Evolutionary conservation across 2,888 invertebrate species (phyloP).

Genomic region (Machimus atricapillus): DNA sequence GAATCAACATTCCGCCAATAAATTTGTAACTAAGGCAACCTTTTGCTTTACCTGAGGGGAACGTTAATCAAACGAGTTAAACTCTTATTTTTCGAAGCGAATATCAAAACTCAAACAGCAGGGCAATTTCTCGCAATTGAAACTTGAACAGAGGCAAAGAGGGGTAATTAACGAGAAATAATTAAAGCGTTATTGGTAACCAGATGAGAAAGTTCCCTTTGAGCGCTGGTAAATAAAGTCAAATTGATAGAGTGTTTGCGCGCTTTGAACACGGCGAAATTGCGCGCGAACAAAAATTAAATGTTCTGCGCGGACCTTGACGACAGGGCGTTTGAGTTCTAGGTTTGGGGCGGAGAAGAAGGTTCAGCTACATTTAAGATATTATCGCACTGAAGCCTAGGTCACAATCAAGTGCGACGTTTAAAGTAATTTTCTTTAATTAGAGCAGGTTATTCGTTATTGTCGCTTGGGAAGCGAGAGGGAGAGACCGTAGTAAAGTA

Average conservation of each 20-base stretch:
- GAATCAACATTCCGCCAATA: neutral
- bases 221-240: neutral
- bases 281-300: neutral
- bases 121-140: neutral
- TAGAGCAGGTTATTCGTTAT: neutral
- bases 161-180: neutral
- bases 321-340: neutral
- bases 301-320: neutral
- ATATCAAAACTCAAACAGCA: neutral
- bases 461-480: neutral
- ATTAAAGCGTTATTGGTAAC: neutral
- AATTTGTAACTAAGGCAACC: neutral
- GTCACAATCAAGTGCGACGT: neutral
- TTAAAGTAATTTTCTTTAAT: slow-evolving; percentile 1
- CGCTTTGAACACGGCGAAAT: neutral
- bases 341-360: neutral
- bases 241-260: neutral
- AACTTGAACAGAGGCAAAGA: neutral
- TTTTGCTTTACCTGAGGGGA: neutral
- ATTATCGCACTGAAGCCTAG: neutral
- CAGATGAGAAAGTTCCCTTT: neutral
- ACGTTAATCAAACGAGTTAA: neutral
- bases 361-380: neutral
- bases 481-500: neutral
- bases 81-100: neutral